These are phyloP conservation scores for Phyllostomus discolor DNA, from an alignment of 2,113 vertebrate genomes.

Conservation along the genomic window DNA sequence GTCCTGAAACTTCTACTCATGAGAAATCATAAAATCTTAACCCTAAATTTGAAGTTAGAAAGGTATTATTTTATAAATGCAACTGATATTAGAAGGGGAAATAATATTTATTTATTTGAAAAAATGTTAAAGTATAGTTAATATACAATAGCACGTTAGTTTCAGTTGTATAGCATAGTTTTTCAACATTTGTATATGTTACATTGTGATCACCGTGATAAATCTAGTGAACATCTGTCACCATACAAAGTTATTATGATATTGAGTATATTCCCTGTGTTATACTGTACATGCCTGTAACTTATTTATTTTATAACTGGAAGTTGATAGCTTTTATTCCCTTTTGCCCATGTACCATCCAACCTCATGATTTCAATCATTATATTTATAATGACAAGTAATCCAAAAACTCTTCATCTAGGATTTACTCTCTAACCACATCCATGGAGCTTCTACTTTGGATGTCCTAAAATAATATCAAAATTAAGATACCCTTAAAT, in stretches of 20 bases:
- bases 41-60: background rate
- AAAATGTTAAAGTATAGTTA: background rate
- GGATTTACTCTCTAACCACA: background rate
- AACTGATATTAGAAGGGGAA: background rate
- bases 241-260: no score
- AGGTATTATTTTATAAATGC: background rate
- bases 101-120: background rate
- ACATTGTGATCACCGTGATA: no score
- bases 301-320: no score
- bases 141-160: background rate
- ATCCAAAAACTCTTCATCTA: background rate
- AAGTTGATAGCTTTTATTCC: no score
- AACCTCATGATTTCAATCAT: background rate
- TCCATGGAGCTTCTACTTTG: background rate
- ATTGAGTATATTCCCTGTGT: no score
- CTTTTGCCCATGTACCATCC: background rate
- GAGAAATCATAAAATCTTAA: background rate
- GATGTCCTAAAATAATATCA: background rate
- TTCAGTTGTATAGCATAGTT: background rate
- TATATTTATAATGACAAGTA: background rate
- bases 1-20: background rate
- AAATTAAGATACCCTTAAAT: background rate
- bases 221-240: no score
- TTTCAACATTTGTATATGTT: no score
- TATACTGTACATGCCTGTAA: no score